Evolutionary conservation across 2,797 vertebrate species (phyloP).

Genomic region (Anomalospiza imberbis): DNA sequence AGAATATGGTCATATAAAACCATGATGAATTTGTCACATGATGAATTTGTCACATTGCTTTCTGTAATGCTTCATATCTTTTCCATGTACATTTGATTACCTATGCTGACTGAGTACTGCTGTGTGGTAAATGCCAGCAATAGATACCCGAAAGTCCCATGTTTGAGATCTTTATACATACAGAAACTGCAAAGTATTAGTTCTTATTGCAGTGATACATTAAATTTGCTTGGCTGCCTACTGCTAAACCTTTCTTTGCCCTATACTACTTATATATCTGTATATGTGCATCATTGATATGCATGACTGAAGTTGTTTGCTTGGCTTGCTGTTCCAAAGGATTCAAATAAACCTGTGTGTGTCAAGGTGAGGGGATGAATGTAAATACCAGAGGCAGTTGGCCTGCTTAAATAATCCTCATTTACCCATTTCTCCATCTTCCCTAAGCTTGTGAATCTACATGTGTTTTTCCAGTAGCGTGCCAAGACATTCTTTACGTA

Average conservation of each 20-base stretch:
- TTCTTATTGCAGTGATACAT: neutral
- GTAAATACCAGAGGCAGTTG: neutral
- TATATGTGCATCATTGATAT: neutral
- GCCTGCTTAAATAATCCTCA: neutral
- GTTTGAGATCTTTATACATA: neutral
- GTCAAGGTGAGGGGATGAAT: neutral
- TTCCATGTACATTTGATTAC: neutral
- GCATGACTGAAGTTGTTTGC: neutral
- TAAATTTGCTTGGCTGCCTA: neutral
- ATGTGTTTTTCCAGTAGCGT: neutral
- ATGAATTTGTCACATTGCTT: neutral
- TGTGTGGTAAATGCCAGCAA: neutral
- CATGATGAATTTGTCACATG: neutral
- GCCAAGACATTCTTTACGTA: rapidly evolving
- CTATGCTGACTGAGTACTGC: neutral
- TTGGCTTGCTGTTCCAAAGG: neutral
- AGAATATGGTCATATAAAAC: neutral
- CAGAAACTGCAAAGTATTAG: neutral
- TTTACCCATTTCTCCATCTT: neutral
- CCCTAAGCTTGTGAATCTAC: neutral
- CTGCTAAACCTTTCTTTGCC: neutral
- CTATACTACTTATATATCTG: neutral
- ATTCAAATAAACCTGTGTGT: neutral
- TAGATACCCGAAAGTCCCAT: neutral
- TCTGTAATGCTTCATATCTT: neutral